Base-by-base conservation (phyloP, 2,797 vertebrate species). In the Sebastes alutus region DNA sequence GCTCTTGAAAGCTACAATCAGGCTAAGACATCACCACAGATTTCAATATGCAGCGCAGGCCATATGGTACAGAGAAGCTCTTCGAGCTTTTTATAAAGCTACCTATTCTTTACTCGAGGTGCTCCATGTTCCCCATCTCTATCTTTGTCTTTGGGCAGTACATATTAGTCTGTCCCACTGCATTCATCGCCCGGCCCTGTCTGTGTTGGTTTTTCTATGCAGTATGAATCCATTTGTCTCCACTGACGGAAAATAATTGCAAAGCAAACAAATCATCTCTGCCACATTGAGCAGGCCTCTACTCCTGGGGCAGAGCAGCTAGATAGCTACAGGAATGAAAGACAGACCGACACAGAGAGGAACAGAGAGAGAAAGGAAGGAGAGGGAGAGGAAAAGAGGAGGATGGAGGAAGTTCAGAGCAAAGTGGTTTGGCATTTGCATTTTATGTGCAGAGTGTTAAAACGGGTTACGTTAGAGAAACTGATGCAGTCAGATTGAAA, bases 221-320 rank as follows among this genome's bases (percentile, higher is more conserved):
- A 88, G 93, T 94, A 96, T 96, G 95, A 97, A 96, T 97, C 97
- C 96, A 97, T 98, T 98, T 97, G 97, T 98, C 96, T 98, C 97
- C 97, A 96, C 96, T 97, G 97, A 97, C 86, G 94, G 96, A 98
- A 98, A 97, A 97, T 97, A 99, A 98, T 97, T 96, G 97, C 96
- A 97, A 98, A 98, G 97, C 97, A 98, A 97, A 98, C 98, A 98
- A 97, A 98, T 99, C 96, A 97, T 93, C 92, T 94, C 94, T 95
- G 95, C 95, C 96, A 97, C 96, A 95, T 96, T 97, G 97, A 96
- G 92, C 95, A 93, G 95, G 95, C 94, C 96, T 96, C 96, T 94
- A 83, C 95, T 96, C 95, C 77, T 66, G 95, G 96, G 95, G 95
- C 67, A 83, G 75, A 89, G 94, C 92, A 93, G 92, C 92, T 94